Evolutionary conservation across 2,888 invertebrate species (phyloP).

Genomic region (Sminthurides aquaticus): DNA sequence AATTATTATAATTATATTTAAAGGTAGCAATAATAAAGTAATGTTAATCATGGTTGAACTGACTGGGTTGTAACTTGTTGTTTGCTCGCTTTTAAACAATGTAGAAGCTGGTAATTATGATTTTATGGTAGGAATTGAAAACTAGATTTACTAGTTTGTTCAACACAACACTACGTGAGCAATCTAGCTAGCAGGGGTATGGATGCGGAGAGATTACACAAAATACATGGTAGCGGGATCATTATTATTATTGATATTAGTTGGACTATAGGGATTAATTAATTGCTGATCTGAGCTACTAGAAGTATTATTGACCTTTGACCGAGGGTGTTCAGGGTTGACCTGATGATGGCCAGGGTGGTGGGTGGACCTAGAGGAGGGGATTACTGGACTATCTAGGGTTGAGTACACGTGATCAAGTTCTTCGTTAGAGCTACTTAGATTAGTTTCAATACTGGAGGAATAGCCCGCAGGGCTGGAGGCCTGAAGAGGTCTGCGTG

Average conservation of each 20-base stretch:
- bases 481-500: slow-evolving; percentile 28
- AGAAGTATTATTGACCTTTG: background rate
- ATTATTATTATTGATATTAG: slow-evolving; percentile 19
- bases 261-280: slow-evolving; percentile 21
- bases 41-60: no score
- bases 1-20: background rate
- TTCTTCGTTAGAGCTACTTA: slow-evolving; percentile 34
- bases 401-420: slow-evolving; percentile 42
- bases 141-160: background rate
- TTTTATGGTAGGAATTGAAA: background rate
- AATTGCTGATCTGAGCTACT: slow-evolving; percentile 1
- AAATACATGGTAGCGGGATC: slow-evolving; percentile 19
- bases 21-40: no score
- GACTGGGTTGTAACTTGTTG: no score
- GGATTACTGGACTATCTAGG: slow-evolving; percentile 35
- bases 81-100: no score
- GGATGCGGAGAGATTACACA: no score
- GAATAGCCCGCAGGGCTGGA: slow-evolving; percentile 32
- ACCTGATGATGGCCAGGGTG: background rate
- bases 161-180: background rate
- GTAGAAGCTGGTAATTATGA: no score
- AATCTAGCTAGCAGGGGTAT: no score
- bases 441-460: slow-evolving; percentile 31
- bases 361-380: slow-evolving; percentile 28
- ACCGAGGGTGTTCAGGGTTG: background rate